Evolutionary conservation across 2,113 vertebrate genomes (phyloP), one percentile per base, ranked within the genome.

Genomic region (Cololabis saira): DNA sequence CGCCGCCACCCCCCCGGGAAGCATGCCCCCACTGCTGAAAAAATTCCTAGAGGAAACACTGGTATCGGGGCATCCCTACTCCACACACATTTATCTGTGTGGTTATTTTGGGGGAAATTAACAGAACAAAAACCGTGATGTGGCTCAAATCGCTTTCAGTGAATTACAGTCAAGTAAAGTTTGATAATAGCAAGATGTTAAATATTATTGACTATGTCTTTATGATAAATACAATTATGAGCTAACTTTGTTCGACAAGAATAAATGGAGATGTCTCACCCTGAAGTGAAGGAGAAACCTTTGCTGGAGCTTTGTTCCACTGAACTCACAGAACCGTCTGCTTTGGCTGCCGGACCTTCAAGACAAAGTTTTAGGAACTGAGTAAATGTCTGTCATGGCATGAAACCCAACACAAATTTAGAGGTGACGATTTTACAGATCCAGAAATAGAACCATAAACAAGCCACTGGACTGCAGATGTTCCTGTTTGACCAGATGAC

Each of bases 221-320:
- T 57, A 19, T 16, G 40, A 61, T 17, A 33, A 50, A 64, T 22
- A 15, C 7, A 54, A 62, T 40, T 10, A 22, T 12, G 5, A 44
- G 15, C 9, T 30, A 30, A 42, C 43, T 43, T 5, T 30, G 27
- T 27, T 50, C 27, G 17, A 14, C 16, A 13, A 2, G 30, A 19
- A 13, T 51, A 41, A 16, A 30, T 15, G 19, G n/a, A 27, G 10
- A 3, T 6, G 17, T 94, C 95, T 93, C 57, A 97, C 96, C 92
- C 91, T 12, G 91, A 41, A 1, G 93, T 33, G 65, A 96, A 96
- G 0, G 93, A 86, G 87, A 96, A 95, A 0, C 84, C 57, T 88
- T 96, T 96, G 71, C 40, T 84, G 92, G 14, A 89, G 58, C 74
- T 90, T 74, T 92, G 94, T 2, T 93, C 90, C 1, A 84, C 61